phyloP scores from a whole-genome alignment of 2,113 vertebrate genomes.

The Phaethon lepturus region DNA sequence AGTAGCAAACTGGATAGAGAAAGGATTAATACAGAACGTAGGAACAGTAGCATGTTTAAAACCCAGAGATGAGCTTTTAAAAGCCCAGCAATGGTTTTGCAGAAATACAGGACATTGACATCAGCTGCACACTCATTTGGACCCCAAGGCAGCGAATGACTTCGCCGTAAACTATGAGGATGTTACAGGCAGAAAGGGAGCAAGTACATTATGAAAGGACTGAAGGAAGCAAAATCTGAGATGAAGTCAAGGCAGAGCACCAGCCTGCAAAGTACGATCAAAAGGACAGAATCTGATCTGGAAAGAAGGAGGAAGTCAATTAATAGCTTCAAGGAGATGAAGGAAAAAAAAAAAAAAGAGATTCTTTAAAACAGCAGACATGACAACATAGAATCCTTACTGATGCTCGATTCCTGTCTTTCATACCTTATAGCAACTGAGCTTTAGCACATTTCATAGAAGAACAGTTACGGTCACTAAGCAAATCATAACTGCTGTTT shows the following conservation, averaged over 20 bases:
- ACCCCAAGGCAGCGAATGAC: neutral
- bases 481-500: neutral
- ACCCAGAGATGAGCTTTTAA: neutral
- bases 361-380: neutral
- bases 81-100: neutral
- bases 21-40: neutral
- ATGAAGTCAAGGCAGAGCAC: neutral
- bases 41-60: neutral
- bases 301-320: neutral
- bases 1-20: neutral
- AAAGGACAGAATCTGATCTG: neutral
- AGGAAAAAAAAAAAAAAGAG: fast-evolving
- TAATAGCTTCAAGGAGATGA: neutral
- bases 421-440: neutral
- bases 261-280: neutral
- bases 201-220: neutral
- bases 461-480: neutral
- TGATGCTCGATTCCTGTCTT: neutral
- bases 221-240: neutral
- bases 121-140: neutral
- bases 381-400: neutral
- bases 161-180: neutral
- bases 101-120: neutral
- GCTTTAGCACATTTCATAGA: neutral
- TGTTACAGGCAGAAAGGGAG: neutral